Percentiles rank a stretch among this genome's conserved stretches.
Conservation (phyloP, 2,797 vertebrate species). For the Mycteria americana region DNA sequence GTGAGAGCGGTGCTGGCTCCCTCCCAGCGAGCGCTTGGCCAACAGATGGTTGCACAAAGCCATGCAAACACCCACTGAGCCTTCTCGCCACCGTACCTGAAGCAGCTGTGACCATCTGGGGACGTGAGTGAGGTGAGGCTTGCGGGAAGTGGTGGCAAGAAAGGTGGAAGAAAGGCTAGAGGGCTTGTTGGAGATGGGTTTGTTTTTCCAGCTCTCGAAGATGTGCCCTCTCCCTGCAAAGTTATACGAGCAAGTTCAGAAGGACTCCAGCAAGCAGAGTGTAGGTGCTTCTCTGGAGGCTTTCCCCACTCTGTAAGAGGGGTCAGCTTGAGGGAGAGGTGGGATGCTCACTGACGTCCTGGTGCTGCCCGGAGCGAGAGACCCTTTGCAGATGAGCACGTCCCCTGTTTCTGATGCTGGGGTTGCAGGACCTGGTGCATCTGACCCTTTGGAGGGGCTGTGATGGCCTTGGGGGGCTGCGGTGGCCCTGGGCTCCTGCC, state of each 20-base stretch:
- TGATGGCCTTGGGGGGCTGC: not conserved
- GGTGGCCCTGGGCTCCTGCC: not conserved
- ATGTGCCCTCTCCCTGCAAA: not conserved
- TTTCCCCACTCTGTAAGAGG: not conserved
- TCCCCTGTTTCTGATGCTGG: not conserved
- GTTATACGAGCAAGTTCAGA: not conserved
- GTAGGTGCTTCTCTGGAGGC: not conserved
- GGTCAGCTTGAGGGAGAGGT: not conserved
- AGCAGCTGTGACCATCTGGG: not conserved
- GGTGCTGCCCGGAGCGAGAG: not conserved
- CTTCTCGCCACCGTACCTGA: accelerated
- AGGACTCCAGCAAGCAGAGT: not conserved
- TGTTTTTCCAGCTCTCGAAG: not conserved
- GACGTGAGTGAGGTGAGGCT: accelerated
- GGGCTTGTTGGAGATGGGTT: not conserved
- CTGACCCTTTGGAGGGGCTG: not conserved
- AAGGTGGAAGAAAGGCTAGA: not conserved
- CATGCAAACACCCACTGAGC: not conserved
- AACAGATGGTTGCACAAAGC: not conserved
- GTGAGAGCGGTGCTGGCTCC: not conserved
- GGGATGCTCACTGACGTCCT: too few relatives aligned
- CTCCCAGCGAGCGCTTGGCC: not conserved
- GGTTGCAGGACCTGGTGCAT: not conserved
- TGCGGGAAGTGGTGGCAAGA: not conserved
- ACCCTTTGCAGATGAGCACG: not conserved